Percentiles rank a stretch among this genome's conserved stretches.
Evolutionary conservation across 1,140 invertebrate species (phyloP).

Genomic region (Orussus abietinus): DNA sequence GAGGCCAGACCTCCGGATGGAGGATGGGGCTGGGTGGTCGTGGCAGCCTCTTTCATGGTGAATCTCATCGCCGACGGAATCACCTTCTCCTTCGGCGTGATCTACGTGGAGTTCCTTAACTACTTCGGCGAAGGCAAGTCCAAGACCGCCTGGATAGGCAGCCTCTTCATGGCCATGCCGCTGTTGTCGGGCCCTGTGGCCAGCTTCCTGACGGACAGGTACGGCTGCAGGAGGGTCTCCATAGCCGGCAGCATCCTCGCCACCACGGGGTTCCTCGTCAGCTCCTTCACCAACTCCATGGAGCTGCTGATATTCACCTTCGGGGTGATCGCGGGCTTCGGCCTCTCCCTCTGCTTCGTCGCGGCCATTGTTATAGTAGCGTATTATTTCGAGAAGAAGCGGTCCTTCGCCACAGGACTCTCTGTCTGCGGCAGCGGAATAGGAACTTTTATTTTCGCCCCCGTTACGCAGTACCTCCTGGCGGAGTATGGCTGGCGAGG

Average conservation of each 20-base stretch:
- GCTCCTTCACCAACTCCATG: constrained; percentile 73
- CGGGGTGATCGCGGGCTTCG: constrained; percentile 81
- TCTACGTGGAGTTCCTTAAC: constrained; percentile 74
- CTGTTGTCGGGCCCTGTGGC: constrained; percentile 84
- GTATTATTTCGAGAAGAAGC: constrained; percentile 90
- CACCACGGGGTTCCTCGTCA: constrained; percentile 75
- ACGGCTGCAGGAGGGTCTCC: constrained; percentile 76
- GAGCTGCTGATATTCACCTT: constrained; percentile 80
- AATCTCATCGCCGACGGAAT: constrained; percentile 89
- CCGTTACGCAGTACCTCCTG: constrained; percentile 73
- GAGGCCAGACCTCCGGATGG: constrained; percentile 70
- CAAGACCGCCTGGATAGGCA: constrained; percentile 88
- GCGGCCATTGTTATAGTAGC: constrained; percentile 91
- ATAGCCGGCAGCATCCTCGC: constrained; percentile 78
- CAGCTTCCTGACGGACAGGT: constrained; percentile 81
- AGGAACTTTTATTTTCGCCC: constrained; percentile 88
- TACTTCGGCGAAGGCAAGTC: constrained; percentile 77
- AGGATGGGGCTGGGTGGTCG: constrained; percentile 77
- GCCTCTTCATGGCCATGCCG: constrained; percentile 87
- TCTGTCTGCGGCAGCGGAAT: constrained; percentile 88
- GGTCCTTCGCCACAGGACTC: constrained; percentile 89
- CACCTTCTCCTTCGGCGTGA: constrained; percentile 82
- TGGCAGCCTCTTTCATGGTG: constrained; percentile 82
- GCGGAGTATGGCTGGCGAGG: constrained; percentile 83
- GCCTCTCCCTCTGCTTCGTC: constrained; percentile 82